Evolutionary conservation across 2,113 vertebrate species (phyloP), one percentile per base, ranked within the genome.

Genomic region (Smithornis capensis): DNA sequence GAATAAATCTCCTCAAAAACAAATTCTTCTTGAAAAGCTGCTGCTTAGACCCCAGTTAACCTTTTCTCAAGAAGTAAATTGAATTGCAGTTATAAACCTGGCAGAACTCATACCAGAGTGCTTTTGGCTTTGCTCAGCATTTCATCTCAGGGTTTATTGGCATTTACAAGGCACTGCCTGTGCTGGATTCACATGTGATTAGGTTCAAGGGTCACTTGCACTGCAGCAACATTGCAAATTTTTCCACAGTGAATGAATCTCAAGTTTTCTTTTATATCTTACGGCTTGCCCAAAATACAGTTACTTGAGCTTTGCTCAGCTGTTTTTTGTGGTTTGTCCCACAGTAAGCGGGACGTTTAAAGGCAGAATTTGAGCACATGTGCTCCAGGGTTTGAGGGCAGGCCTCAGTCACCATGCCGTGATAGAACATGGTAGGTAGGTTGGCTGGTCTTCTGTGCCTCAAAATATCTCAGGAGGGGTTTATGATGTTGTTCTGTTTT

Each of bases 41-140:
- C 44, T 73, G 16, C 50, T 83, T 65, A 83, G 71, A 86, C 59
- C 83, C 31, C 63, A 42, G 55, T 93, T 96, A 96, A 93, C 83
- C 83, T 92, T 87, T 91, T 86, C 63, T 90, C 38, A 83, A 77
- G 38, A 88, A 86, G 42, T 83, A 80, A 92, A 96, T 88, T 38
- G 83, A 92, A 78, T 81, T 94, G 86, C 83, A 74, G 71, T 94
- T 86, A 59, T 17, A 77, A 95, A 88, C 29, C 71, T 96, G 90
- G 67, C 55, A 90, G 85, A 90, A 86, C 50, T 90, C 67, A 45
- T 21, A 65, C 38, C 63, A 69, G 40, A 73, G 55, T 59, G 42
- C 6, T 90, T 95, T 94, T 92, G 23, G 47, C 74, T 91, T 89
- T 5, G 4, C 56, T 96, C 71, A 86, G 85, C 79, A 77, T 71